phyloP scores from a whole-genome alignment of 1,140 invertebrate species.

The Brachionus paranguensis region DNA sequence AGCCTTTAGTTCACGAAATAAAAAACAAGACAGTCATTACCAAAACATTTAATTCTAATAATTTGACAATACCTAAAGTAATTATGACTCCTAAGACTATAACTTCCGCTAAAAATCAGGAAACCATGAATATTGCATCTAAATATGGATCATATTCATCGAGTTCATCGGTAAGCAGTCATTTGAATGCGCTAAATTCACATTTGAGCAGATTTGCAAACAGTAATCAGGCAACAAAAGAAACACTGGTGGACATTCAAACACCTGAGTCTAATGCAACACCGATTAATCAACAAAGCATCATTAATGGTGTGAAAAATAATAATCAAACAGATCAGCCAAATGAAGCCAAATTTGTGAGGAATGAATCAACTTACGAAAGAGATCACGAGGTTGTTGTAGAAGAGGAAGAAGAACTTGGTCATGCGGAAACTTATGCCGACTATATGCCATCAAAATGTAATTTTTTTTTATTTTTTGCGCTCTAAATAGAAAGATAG shows the following conservation, averaged over 20 bases:
- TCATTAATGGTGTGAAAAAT: not conserved
- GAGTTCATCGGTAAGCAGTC: not conserved
- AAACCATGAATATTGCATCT: not conserved
- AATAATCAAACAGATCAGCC: not conserved
- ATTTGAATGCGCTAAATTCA: constrained; percentile 15
- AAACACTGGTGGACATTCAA: not conserved
- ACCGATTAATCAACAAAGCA: not conserved
- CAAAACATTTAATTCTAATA: not conserved
- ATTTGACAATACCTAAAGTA: constrained; percentile 4
- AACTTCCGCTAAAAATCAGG: not conserved
- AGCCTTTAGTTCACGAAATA: not conserved
- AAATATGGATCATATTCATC: not conserved
- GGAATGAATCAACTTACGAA: not conserved
- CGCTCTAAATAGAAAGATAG: not conserved
- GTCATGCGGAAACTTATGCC: constrained; percentile 81
- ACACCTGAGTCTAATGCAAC: too few relatives aligned
- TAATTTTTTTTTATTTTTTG: constrained; percentile 53
- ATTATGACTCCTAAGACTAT: not conserved
- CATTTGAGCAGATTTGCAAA: not conserved
- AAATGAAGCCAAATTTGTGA: not conserved
- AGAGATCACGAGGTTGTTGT: not conserved
- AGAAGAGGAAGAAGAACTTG: constrained; percentile 34
- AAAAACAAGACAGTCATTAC: not conserved
- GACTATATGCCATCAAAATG: constrained; percentile 94
- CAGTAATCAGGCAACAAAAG: not conserved